phyloP scores from a whole-genome alignment of 2,113 vertebrate species.

The Genyomyrus donnyi region DNA sequence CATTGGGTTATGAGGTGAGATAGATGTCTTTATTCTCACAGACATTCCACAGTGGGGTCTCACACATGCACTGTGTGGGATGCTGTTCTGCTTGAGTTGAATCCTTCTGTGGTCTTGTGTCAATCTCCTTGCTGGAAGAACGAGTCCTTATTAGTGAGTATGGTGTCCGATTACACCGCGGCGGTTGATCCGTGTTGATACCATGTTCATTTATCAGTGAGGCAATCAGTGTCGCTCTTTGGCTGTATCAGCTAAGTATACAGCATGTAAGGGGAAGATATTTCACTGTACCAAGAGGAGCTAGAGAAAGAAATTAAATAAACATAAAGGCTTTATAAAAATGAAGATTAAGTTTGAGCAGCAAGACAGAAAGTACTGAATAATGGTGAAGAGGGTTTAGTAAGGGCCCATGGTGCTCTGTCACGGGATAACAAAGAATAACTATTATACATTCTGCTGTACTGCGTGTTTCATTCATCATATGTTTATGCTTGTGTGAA shows the following conservation, averaged over 20 bases:
- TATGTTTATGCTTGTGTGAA: constrained; percentile 36
- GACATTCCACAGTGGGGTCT: not conserved
- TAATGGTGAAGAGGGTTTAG: not conserved
- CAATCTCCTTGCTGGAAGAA: constrained; percentile 11
- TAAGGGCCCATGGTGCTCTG: not conserved
- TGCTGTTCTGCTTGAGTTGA: not conserved
- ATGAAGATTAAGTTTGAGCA: not conserved
- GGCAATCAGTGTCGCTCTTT: not conserved
- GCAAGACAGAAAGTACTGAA: not conserved
- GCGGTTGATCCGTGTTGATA: not conserved
- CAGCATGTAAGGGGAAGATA: not conserved
- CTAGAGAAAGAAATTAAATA: not conserved
- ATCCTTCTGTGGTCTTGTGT: constrained; percentile 2
- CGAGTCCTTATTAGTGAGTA: not conserved
- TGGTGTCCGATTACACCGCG: not conserved
- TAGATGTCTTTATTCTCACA: not conserved
- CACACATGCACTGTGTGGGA: not conserved
- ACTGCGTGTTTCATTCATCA: constrained; percentile 43
- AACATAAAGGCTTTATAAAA: constrained; percentile 10
- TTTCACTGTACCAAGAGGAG: not conserved
- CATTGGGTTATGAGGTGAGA: not conserved
- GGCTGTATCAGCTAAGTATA: not conserved
- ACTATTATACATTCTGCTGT: not conserved
- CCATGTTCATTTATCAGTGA: not conserved
- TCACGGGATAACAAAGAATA: constrained; percentile 1